Evolutionary conservation across 2,888 invertebrate species (phyloP), one percentile per base, ranked within the genome.

Genomic region (Clivina fossor): DNA sequence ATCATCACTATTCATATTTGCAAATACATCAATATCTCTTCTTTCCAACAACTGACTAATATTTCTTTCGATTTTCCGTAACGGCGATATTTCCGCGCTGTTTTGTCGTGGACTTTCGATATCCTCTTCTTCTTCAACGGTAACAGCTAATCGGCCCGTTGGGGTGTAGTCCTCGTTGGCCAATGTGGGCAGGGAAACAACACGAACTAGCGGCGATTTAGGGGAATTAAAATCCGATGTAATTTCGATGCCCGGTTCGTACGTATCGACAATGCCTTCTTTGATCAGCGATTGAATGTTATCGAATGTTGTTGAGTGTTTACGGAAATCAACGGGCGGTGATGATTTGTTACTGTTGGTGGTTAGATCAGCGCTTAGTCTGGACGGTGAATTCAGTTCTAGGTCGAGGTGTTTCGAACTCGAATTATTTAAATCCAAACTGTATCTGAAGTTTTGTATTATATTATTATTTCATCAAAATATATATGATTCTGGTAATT

Each of bases 261-360:
- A 72, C 65, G 78, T 78, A 60, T 82, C 81, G 11, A 85, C 78
- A 61, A 83, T 80, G 16, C 85, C 85, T 69, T 88, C 87, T 65
- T 83, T 83, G 60, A 88, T 80, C 61, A 88, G 73, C 32, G 85
- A 85, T 68, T 85, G 84, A 64, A 88, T 84, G 68, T 87, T 86
- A 76, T 88, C 87, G 70, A 88, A 88, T 5, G 87, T 87, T 35
- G 84, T 85, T 62, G 85, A 86, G 72, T 85, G 85, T 66, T 86
- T 83, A 66, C 84, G 85, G 63, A 53, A 53, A 7, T 79, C 72
- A n/a, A n/a, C n/a, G n/a, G n/a, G n/a, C n/a, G n/a, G n/a, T 66
- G 78, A 76, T 54, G 68, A 66, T 60, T 69, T 68, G 58, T 71
- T 72, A 9, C 70, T 71, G 62, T 71, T 63, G 33, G 71, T 71